Conservation (phyloP, 1,140 invertebrate genomes). For the Eumeta japonica region DNA sequence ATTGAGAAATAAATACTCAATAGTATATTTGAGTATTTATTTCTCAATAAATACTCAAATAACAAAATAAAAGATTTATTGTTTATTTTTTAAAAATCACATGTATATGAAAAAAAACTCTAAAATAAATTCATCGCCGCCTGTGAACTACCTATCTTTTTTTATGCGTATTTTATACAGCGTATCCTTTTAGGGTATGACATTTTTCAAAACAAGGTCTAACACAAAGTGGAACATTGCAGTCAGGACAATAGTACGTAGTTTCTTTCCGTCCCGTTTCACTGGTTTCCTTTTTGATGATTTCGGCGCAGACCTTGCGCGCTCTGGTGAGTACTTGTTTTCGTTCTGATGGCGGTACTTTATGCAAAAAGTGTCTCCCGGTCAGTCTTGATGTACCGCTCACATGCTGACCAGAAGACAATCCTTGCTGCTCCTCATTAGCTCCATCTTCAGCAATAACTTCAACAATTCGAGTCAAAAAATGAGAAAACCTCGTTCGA, state of each 20-base stretch:
- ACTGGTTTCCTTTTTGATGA: no score
- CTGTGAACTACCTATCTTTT: no score
- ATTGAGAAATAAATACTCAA: no score
- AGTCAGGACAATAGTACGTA: constrained; percentile 3
- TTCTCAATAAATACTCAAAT: no score
- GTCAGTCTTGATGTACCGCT: not conserved
- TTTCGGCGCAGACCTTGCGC: not conserved
- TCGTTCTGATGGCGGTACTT: not conserved
- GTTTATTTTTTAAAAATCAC: no score
- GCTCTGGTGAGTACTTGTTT: not conserved
- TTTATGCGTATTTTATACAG: no score
- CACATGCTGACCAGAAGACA: not conserved
- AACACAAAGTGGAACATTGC: constrained; percentile 4
- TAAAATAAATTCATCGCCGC: not conserved
- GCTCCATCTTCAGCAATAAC: not conserved
- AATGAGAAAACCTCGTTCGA: not conserved
- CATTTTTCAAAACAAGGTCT: constrained; percentile 5
- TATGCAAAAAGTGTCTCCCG: not conserved
- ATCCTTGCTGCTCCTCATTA: not conserved
- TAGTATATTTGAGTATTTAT: no score
- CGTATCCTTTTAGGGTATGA: constrained; percentile 5
- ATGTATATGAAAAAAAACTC: constrained; percentile 9
- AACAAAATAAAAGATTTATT: no score
- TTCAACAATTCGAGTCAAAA: not conserved
- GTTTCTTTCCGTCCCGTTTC: constrained; percentile 3